Conservation (phyloP, 2,888 invertebrate genomes). For the Opisthograptis luteolata region DNA sequence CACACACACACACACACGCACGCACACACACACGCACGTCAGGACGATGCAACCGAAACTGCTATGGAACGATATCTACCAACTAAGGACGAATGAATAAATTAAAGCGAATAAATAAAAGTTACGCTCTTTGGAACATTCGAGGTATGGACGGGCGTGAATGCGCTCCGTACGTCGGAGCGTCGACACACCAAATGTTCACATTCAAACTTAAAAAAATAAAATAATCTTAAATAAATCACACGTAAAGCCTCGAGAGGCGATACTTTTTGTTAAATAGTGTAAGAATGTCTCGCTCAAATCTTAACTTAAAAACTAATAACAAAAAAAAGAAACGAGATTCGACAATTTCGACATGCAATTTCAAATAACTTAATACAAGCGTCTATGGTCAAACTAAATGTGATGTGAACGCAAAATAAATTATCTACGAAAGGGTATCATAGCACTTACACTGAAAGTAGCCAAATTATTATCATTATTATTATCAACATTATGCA, state of each 20-base stretch:
- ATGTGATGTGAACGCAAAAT: slow-evolving; percentile 37
- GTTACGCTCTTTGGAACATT: slow-evolving; percentile 76
- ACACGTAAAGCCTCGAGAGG: slow-evolving; percentile 19
- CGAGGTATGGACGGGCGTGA: slow-evolving; percentile 52
- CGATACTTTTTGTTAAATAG: slow-evolving; percentile 10
- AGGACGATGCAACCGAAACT: slow-evolving; percentile 45
- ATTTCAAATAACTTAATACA: slow-evolving; percentile 17
- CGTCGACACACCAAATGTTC: slow-evolving; percentile 8
- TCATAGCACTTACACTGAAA: slow-evolving; percentile 56
- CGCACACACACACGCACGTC: slow-evolving; percentile 41
- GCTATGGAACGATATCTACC: slow-evolving; percentile 47
- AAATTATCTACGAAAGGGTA: slow-evolving; percentile 33
- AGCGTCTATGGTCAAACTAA: slow-evolving; percentile 18
- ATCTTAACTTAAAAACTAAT: slow-evolving; percentile 8
- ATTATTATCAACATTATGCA: slow-evolving; percentile 29
- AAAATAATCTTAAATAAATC: slow-evolving; percentile 11
- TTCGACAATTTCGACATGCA: too few species aligned
- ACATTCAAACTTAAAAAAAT: slow-evolving; percentile 7
- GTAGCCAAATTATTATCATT: slow-evolving; percentile 35
- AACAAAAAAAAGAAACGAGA: slow-evolving; percentile 27
- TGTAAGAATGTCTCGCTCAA: neutral
- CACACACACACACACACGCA: slow-evolving; percentile 35
- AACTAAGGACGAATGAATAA: slow-evolving; percentile 60
- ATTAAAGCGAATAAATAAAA: slow-evolving; percentile 74
- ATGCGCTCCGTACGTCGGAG: slow-evolving; percentile 17